Base-by-base conservation (phyloP, 1,140 invertebrate genomes). In the Drosophila carrolli region DNA sequence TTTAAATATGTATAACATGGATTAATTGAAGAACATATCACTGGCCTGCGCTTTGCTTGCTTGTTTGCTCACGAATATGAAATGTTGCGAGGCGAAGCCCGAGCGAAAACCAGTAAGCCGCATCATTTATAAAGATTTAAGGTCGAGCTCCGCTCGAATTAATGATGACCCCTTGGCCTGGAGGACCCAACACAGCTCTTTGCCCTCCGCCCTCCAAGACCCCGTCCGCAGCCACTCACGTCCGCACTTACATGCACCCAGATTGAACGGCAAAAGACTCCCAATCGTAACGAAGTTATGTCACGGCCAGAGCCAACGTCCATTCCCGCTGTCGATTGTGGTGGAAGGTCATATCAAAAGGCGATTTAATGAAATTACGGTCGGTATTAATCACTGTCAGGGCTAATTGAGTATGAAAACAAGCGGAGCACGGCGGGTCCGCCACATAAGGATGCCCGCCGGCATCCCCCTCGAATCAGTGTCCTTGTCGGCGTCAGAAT, bases 381-480 rank as follows among this genome's bases (percentile, higher is more conserved):
- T 89, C 84, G 81, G 74, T 89, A 89, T 84, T 89, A 89, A 89
- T 84, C 84, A 89, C 74, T 81, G 84, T 89, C 84, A 84, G 44
- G 56, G 77, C 84, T 90, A 89, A 89, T 89, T 89, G 84, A 89
- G 80, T 89, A 89, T 84, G 77, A 89, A 89, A 89, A 84, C 71
- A 80, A 70, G 71, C 75, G 43, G 40, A 80, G 43, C 19, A 16
- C 13, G 35, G 16, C 35, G 35, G 43, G 55, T 47, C 53, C 51
- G 41, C 43, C 63, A 27, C 56, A 27, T 27, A 29, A 35, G 48
- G 23, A 16, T 38, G 29, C 47, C 38, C 23, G 43, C 38, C 41
- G 19, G 46, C 44, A 27, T 38, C 44, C 27, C 58, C 57, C 44
- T 29, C 23, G 50, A 88, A 78, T 79, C 76, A 78, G 77, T 84